Evolutionary conservation across 2,888 invertebrate genomes (phyloP).

Genomic region (Eudasyphora cyanicolor): DNA sequence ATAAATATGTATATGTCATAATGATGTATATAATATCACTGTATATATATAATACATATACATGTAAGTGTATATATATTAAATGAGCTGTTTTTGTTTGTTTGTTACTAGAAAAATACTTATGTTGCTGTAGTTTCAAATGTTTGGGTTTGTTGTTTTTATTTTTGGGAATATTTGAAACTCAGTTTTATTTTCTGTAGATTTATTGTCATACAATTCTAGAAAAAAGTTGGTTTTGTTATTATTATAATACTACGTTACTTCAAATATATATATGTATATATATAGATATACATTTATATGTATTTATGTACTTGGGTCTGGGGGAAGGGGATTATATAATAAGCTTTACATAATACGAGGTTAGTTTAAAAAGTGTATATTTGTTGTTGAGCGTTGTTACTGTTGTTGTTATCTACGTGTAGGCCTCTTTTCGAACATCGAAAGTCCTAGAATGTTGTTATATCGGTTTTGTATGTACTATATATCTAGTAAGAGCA

Average conservation of each 20-base stretch:
- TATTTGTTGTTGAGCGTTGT: not conserved
- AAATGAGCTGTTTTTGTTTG: slow-evolving; percentile 35
- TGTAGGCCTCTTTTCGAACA: not conserved
- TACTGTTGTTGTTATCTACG: not conserved
- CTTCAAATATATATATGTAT: no score
- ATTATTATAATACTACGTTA: not conserved
- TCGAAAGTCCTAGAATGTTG: not conserved
- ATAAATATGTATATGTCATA: slow-evolving; percentile 67
- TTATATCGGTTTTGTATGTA: slow-evolving; percentile 55
- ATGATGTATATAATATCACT: slow-evolving; percentile 69
- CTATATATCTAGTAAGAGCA: slow-evolving; percentile 64
- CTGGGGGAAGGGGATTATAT: no score
- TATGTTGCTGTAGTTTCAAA: slow-evolving; percentile 67
- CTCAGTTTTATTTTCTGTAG: slow-evolving; percentile 70
- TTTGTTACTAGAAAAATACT: slow-evolving; percentile 68
- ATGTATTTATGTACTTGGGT: not conserved
- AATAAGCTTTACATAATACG: slow-evolving; percentile 66
- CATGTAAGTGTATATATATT: slow-evolving; percentile 38
- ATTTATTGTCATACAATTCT: slow-evolving; percentile 77
- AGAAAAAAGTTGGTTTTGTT: slow-evolving; percentile 49
- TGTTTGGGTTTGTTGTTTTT: slow-evolving; percentile 47
- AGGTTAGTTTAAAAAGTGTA: slow-evolving; percentile 44
- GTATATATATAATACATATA: slow-evolving; percentile 44
- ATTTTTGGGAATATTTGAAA: slow-evolving; percentile 69
- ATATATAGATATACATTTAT: no score